Percentiles rank a stretch among this genome's conserved stretches.
Conservation (phyloP, 2,797 vertebrate genomes). For the Pantherophis alleghaniensis region DNA sequence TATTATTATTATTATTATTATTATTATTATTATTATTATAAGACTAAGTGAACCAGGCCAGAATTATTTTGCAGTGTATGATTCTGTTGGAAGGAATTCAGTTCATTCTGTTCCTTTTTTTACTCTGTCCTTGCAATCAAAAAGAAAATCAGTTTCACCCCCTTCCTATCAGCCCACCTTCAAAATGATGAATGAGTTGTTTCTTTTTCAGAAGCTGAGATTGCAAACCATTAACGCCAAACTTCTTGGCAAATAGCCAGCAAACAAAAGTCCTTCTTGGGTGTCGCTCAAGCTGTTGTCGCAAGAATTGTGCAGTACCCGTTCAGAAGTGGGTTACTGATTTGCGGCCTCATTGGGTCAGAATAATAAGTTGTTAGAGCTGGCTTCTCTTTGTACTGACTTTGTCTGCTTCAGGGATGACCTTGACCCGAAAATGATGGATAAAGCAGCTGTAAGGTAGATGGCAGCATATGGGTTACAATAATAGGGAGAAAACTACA, state of each 20-base stretch:
- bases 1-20: too few relatives aligned
- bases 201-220: neutral
- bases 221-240: neutral
- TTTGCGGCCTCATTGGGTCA: neutral
- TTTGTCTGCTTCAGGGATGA: neutral
- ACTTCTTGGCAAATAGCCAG: neutral
- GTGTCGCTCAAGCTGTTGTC: slow-evolving; percentile 26
- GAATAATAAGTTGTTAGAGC: accelerated
- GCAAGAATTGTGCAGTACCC: neutral
- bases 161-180: neutral
- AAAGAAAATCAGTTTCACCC: neutral
- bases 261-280: slow-evolving; percentile 35
- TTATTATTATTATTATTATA: too few relatives aligned
- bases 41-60: neutral
- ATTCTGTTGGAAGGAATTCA: neutral
- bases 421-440: neutral
- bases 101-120: neutral
- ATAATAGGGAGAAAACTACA: neutral
- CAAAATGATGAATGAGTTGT: neutral
- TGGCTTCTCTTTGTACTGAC: neutral
- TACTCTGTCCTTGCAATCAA: neutral
- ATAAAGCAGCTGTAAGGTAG: neutral
- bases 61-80: neutral
- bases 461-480: neutral
- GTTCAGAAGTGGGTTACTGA: slow-evolving; percentile 1